Percentiles rank a stretch among this genome's conserved stretches.
Evolutionary conservation across 1,140 invertebrate genomes (phyloP).

Genomic region (Drosophila nigrodunni): DNA sequence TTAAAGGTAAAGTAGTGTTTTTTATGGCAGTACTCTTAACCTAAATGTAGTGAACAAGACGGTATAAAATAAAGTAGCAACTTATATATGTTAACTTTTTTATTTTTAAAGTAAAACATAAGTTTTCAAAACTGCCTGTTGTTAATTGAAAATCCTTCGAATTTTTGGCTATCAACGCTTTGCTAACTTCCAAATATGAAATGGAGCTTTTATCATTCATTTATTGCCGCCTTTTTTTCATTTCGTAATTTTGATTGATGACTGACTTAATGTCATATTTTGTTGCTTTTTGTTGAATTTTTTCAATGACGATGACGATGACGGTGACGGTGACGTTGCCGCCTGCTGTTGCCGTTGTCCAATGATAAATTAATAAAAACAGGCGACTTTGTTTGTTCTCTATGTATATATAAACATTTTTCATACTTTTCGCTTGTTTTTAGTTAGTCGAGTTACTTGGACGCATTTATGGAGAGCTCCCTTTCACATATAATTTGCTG

Average conservation of each 20-base stretch:
- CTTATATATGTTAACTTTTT: no score
- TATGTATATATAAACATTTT: background rate
- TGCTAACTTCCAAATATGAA: slow-evolving; percentile 13
- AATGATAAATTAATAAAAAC: slow-evolving; percentile 81
- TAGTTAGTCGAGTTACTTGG: slow-evolving; percentile 48
- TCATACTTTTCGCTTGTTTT: slow-evolving; percentile 5
- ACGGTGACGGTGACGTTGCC: slow-evolving; percentile 9
- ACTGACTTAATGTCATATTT: slow-evolving; percentile 78
- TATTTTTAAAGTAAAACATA: no score
- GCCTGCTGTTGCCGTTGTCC: slow-evolving; percentile 27
- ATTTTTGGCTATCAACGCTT: slow-evolving; percentile 1
- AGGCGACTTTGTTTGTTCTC: slow-evolving; percentile 46
- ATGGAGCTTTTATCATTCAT: slow-evolving; percentile 65
- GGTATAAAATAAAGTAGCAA: no score
- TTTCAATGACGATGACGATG: no score
- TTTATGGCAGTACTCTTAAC: background rate
- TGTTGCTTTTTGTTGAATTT: background rate
- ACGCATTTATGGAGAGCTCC: slow-evolving; percentile 42
- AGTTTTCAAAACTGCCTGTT: background rate
- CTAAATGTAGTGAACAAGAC: no score
- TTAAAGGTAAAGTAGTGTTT: slow-evolving; percentile 1
- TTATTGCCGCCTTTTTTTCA: slow-evolving; percentile 73
- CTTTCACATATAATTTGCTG: slow-evolving; percentile 64
- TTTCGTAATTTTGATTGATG: slow-evolving; percentile 84
- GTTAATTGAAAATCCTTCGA: slow-evolving; percentile 40